These are phyloP conservation scores for Medauroidea extradentata DNA, from an alignment of 1,140 invertebrate genomes.

Conservation along the genomic window DNA sequence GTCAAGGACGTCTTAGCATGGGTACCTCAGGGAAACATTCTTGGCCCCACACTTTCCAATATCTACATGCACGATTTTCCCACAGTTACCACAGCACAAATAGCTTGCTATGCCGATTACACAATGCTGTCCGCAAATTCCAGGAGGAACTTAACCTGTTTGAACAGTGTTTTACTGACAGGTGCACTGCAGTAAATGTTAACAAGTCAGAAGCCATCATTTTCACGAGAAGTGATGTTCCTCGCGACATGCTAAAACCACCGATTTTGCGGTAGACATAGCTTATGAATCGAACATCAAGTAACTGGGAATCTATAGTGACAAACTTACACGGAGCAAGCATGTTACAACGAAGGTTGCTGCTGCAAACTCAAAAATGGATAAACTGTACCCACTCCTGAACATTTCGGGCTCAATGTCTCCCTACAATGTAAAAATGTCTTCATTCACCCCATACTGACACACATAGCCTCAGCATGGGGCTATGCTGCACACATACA, in stretches of 20 bases:
- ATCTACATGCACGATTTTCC: slow-evolving; percentile 17
- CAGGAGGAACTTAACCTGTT: not conserved
- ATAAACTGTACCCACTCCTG: not conserved
- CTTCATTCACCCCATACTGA: not conserved
- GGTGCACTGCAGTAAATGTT: not conserved
- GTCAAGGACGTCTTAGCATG: not conserved
- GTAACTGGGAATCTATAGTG: not conserved
- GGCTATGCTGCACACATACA: not conserved
- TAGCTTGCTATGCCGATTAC: slow-evolving; percentile 16
- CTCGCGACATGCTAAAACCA: not conserved
- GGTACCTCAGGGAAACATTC: slow-evolving; percentile 10
- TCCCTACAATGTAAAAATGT: not conserved
- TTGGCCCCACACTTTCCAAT: slow-evolving; percentile 16
- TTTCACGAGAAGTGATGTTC: not conserved
- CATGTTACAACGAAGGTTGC: not conserved
- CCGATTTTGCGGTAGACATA: not conserved
- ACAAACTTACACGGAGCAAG: not conserved
- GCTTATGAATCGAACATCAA: not conserved
- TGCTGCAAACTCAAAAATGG: not conserved
- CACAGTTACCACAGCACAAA: not conserved
- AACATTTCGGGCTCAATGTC: not conserved
- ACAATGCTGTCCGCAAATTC: not conserved
- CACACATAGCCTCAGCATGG: not conserved
- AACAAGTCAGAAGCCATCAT: not conserved
- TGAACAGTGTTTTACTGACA: not conserved